A percentile compares a stretch with the other conserved stretches of the same genome.
Evolutionary conservation across 1,140 invertebrate genomes (phyloP).

Genomic region (Drosophila carrolli): DNA sequence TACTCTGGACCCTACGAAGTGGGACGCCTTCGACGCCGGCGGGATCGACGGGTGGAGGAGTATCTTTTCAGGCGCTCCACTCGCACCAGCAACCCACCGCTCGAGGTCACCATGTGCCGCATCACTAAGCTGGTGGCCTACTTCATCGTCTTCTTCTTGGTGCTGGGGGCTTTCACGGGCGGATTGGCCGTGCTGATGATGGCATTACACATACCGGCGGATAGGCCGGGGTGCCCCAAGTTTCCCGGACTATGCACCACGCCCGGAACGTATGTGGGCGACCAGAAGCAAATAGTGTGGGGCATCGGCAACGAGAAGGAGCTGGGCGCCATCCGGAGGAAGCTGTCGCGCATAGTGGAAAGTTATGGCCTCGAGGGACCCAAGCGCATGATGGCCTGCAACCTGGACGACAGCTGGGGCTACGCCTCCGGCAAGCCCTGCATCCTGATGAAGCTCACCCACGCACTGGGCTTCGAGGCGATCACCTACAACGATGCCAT

Average conservation of each 20-base stretch:
- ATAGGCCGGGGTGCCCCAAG: conserved; percentile 31
- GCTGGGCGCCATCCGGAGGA: conserved; percentile 7
- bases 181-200: background rate
- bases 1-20: conserved; percentile 20
- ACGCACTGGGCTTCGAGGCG: conserved; percentile 34
- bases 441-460: conserved; percentile 56
- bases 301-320: background rate
- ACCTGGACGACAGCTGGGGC: conserved; percentile 50
- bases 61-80: conserved; percentile 1
- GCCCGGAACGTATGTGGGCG: conserved; percentile 25
- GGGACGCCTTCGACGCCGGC: conserved; percentile 16
- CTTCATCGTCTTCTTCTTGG: conserved; percentile 9
- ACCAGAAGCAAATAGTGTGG: conserved; percentile 42
- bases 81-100: background rate
- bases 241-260: conserved; percentile 22
- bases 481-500: conserved; percentile 33
- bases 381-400: conserved; percentile 33
- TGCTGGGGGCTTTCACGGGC: background rate
- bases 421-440: conserved; percentile 46
- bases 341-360: conserved; percentile 18
- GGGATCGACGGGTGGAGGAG: conserved; percentile 10
- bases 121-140: conserved; percentile 13
- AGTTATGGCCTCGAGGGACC: conserved; percentile 17
- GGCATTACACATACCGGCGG: background rate
- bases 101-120: conserved; percentile 19